phyloP scores from a whole-genome alignment of 2,113 vertebrate genomes.

The Tyrannus savana region DNA sequence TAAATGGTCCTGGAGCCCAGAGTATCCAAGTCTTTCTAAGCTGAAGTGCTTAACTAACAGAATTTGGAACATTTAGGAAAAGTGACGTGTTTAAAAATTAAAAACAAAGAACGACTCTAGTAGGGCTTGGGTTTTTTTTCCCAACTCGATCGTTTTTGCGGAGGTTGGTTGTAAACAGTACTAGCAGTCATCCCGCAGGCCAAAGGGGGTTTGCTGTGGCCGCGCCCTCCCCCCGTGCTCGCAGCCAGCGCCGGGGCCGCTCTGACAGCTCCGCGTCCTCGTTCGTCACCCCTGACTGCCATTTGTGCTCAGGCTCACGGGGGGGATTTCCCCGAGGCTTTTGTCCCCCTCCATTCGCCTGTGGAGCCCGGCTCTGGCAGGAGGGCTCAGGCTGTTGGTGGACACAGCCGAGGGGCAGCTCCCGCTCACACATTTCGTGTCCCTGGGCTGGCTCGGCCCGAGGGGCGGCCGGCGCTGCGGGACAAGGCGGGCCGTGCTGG shows the following conservation, averaged over 20 bases:
- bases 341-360: background rate
- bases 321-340: background rate
- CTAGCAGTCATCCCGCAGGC: background rate
- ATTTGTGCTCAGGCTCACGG: fast-evolving
- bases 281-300: no score
- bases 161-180: background rate
- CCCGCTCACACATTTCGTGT: fast-evolving
- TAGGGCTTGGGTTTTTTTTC: background rate
- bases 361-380: background rate
- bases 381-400: background rate
- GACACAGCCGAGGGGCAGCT: no score
- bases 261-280: background rate
- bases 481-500: fast-evolving
- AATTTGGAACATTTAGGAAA: background rate
- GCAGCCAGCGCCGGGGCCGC: background rate
- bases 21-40: background rate
- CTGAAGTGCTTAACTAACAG: background rate
- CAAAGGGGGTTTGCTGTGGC: background rate
- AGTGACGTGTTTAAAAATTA: background rate
- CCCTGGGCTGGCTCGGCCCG: fast-evolving
- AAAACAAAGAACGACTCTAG: background rate
- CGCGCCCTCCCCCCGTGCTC: fast-evolving
- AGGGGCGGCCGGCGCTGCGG: fast-evolving
- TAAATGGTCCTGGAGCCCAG: background rate
- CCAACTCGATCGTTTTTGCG: background rate